Base-by-base conservation (phyloP, 2,113 vertebrate genomes). In the Petrocephalus microphthalmus region DNA sequence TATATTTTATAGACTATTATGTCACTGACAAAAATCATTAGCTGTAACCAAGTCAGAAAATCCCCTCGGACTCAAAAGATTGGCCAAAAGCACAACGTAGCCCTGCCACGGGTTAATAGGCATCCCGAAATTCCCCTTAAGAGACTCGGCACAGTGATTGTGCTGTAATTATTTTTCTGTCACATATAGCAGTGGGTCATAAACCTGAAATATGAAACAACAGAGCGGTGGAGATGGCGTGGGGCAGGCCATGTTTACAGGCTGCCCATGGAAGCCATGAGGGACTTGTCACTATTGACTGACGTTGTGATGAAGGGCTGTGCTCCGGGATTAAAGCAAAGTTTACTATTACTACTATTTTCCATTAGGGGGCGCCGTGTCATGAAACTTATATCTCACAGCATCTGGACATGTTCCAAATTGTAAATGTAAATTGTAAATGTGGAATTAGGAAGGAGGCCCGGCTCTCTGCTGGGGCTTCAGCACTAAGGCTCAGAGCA, bases 171-270 rank as follows among this genome's bases (percentile, higher is more conserved):
- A 60, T 87, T 20, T 71, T 87, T 25, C 60, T 87, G 60, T 47
- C 20, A 51, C 49, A 60, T 51, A 22, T 20, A 67, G 45, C 42
- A 37, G 60, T 60, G 7, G 37, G 60, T 60, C 47, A 87, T 33
- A 87, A 60, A 51, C 57, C 33, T 78, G 33, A 78, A 78, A 78
- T 42, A 87, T 71, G 86, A 87, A 87, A 88, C 53, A 53, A 56
- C 67, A 88, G 74, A 88, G 64, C 13, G 25, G 10, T 56, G 52
- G 74, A 88, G 87, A 33, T 81, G 49, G 51, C 52, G 5, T 10
- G 60, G n/a, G n/a, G 25, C 37, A 29, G 5, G 22, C 5, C 1
- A 15, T 74, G 57, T 52, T 87, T 71, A 53, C 10, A 6, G 5
- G 57, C 33, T 82, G 10, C 37, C 74, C 19, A 82, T 54, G 45